Evolutionary conservation across 35 echinoderm and acorn worm genomes (phyloP), one percentile per base, ranked within the genome.

Genomic region (Anneissia japonica): DNA sequence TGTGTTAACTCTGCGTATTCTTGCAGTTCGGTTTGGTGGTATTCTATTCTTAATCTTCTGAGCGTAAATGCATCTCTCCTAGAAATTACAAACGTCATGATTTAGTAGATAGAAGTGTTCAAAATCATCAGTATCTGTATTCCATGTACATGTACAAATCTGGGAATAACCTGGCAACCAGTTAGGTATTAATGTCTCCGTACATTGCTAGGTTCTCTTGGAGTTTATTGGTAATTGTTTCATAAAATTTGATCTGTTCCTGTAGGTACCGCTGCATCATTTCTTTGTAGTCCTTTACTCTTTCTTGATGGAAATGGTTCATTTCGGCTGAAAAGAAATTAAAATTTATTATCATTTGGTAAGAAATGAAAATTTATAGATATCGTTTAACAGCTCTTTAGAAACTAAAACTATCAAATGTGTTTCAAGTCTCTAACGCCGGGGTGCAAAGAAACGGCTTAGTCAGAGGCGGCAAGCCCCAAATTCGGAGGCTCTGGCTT

Each of bases 241-340:
- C 82, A 75, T 99, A 94, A 46, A 99, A 99, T 39, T 86, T 92
- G 84, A 99, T 99, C 80, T 99, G 96, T 73, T 93, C 96, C 21
- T 56, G 31, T 39, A 99, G 74, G 79, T 78, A 99, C 32, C 29
- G 21, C 46, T 99, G 86, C 96, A 99, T 99, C 33, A 83, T 83
- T 9, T 56, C 84, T 72, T 99, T 99, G 84, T 91, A 94, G 89
- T 99, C 92, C 23, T 75, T 40, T 4, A 99, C 96, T 45, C 96
- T 75, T 81, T 92, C 86, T n/a, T 86, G 13, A 34, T 99, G 96
- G 76, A 99, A 99, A 76, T 99, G 96, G 77, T 99, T 99, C 4
- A 91, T 88, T 76, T 99, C 96, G 7, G 96, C 91, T 93, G 79
- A 51, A 89, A 88, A 34, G 77, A 2, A 36, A 83, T 38, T 39